phyloP scores from a whole-genome alignment of 2,113 vertebrate genomes.

The Atlantisia rogersi region DNA sequence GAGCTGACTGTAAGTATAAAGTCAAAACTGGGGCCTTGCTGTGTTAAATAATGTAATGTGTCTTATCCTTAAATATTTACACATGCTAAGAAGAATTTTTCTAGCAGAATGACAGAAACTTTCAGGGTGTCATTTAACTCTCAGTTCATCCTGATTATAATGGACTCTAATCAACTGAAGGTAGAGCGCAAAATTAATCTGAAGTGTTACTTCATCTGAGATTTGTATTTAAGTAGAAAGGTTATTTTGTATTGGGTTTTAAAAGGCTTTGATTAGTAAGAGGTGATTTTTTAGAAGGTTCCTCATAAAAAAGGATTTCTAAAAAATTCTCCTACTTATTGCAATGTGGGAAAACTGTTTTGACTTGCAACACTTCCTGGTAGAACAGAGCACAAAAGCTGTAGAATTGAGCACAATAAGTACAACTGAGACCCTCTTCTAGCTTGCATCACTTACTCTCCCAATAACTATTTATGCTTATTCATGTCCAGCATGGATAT shows the following conservation, averaged over 20 bases:
- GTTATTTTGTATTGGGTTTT: not conserved
- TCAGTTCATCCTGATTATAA: not conserved
- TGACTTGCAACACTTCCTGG: not conserved
- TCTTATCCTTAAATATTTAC: not conserved
- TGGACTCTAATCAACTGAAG: not conserved
- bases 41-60: not conserved
- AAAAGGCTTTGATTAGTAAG: not conserved
- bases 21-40: fast-evolving
- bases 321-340: not conserved
- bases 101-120: not conserved
- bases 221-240: not conserved
- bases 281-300: not conserved
- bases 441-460: not conserved
- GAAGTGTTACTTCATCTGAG: not conserved
- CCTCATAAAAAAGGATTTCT: not conserved
- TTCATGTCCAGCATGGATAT: not conserved
- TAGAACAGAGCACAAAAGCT: not conserved
- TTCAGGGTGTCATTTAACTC: not conserved
- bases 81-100: not conserved
- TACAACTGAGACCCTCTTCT: not conserved
- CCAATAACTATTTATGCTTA: not conserved
- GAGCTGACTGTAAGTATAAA: not conserved
- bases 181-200: not conserved
- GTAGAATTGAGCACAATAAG: not conserved
- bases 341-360: not conserved